Conservation (phyloP, 2,888 invertebrate species). For the Trachelus tabidus region DNA sequence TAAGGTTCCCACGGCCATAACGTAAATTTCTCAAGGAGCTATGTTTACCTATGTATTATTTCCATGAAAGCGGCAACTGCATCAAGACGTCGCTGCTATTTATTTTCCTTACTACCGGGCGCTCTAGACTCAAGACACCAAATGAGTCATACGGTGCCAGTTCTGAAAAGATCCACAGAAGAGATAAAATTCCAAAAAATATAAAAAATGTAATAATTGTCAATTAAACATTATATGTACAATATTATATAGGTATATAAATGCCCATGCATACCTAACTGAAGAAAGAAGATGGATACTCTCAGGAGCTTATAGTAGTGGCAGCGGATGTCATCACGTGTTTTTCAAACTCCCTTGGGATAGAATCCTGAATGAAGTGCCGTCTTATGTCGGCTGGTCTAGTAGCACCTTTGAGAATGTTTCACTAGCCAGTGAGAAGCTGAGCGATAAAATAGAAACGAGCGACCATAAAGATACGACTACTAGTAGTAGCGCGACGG, state of each 20-base stretch:
- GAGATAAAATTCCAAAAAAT: not conserved
- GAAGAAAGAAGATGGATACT: not conserved
- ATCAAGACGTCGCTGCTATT: not conserved
- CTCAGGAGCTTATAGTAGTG: not conserved
- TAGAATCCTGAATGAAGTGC: not conserved
- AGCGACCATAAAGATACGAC: not conserved
- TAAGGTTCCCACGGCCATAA: constrained; percentile 36
- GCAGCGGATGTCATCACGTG: not conserved
- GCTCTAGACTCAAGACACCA: not conserved
- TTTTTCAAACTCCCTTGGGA: not conserved
- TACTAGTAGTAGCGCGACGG: not conserved
- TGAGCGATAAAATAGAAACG: constrained; percentile 5
- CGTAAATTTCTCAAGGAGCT: constrained; percentile 31
- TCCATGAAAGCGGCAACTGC: constrained; percentile 5
- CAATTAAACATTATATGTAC: not conserved
- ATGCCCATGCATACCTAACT: not conserved
- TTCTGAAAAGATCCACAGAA: not conserved
- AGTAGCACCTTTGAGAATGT: not conserved
- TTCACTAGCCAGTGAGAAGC: not conserved
- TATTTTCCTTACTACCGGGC: not conserved
- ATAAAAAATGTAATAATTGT: not conserved
- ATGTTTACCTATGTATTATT: constrained; percentile 29
- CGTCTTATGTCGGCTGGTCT: not conserved
- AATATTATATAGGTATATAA: not conserved
- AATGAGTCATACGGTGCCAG: not conserved